These are phyloP conservation scores for Tragopan temminckii DNA, from an alignment of 2,797 vertebrate species.

Conservation along the genomic window DNA sequence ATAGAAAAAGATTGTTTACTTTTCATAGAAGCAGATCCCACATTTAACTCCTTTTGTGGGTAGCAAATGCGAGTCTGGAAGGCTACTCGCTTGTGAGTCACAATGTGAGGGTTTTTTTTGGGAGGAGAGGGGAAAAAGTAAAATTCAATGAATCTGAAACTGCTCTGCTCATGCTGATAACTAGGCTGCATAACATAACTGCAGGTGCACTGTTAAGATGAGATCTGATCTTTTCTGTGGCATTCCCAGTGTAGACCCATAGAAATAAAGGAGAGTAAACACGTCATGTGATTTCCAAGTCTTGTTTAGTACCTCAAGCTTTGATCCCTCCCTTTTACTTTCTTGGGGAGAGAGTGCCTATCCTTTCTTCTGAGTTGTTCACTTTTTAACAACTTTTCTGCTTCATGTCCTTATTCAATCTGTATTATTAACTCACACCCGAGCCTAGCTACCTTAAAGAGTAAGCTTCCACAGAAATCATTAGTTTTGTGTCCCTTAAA, in stretches of 20 bases:
- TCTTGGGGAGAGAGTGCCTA: not conserved
- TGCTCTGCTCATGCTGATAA: not conserved
- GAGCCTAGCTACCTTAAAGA: not conserved
- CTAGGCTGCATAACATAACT: not conserved
- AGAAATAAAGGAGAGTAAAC: not conserved
- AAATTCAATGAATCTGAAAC: not conserved
- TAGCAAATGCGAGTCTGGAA: not conserved
- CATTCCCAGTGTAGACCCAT: not conserved
- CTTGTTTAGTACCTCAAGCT: not conserved
- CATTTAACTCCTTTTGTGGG: not conserved
- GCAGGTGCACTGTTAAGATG: not conserved
- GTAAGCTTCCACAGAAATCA: not conserved
- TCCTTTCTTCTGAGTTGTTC: not conserved
- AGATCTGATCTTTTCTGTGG: not conserved
- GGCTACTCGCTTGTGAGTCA: not conserved
- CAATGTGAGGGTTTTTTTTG: not conserved
- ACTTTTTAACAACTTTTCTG: not conserved
- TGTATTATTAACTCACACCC: not conserved
- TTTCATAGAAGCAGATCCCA: not conserved
- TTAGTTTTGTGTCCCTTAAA: not conserved
- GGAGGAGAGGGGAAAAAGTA: no score
- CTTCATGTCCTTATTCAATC: not conserved
- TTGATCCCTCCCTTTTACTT: not conserved
- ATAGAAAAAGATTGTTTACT: not conserved
- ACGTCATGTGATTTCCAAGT: not conserved